Evolutionary conservation across 2,113 vertebrate genomes (phyloP).

Genomic region (Cavia porcellus): DNA sequence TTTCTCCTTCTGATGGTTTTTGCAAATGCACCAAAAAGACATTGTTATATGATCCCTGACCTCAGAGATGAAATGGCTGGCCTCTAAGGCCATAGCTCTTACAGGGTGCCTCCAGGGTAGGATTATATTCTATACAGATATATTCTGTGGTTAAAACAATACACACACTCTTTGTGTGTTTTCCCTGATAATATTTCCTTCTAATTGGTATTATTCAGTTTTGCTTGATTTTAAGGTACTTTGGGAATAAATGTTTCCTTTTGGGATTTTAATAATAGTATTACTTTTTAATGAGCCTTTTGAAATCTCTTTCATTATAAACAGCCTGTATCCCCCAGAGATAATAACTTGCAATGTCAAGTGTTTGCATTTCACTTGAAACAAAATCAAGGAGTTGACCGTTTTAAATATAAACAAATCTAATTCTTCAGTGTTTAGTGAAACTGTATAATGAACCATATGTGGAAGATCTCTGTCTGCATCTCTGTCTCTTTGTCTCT

Average conservation of each 20-base stretch:
- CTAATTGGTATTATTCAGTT: slow-evolving; percentile 65
- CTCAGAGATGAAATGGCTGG: slow-evolving; percentile 34
- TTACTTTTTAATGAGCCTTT: slow-evolving; percentile 77
- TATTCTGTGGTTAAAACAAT: slow-evolving; percentile 38
- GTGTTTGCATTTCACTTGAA: slow-evolving; percentile 81
- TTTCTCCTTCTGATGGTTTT: slow-evolving; percentile 44
- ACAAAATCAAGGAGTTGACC: slow-evolving; percentile 72
- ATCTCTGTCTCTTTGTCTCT: background rate
- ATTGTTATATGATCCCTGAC: background rate
- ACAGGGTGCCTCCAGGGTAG: slow-evolving; percentile 15
- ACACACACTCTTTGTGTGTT: slow-evolving; percentile 15
- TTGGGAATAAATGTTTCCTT: slow-evolving; percentile 67
- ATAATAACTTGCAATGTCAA: slow-evolving; percentile 71
- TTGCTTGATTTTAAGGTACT: slow-evolving; percentile 68
- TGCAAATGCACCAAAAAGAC: background rate
- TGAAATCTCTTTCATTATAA: slow-evolving; percentile 79
- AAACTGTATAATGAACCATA: slow-evolving; percentile 75
- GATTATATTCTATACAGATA: slow-evolving; percentile 51
- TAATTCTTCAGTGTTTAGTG: slow-evolving; percentile 73
- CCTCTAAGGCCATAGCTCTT: slow-evolving; percentile 23
- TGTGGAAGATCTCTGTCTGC: slow-evolving; percentile 39
- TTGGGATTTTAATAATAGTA: slow-evolving; percentile 73
- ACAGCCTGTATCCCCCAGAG: slow-evolving; percentile 69
- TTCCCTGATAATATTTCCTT: slow-evolving; percentile 46
- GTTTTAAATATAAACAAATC: slow-evolving; percentile 80